Evolutionary conservation across 2,113 vertebrate species (phyloP), one percentile per base, ranked within the genome.

Genomic region (Nycticebus coucang): DNA sequence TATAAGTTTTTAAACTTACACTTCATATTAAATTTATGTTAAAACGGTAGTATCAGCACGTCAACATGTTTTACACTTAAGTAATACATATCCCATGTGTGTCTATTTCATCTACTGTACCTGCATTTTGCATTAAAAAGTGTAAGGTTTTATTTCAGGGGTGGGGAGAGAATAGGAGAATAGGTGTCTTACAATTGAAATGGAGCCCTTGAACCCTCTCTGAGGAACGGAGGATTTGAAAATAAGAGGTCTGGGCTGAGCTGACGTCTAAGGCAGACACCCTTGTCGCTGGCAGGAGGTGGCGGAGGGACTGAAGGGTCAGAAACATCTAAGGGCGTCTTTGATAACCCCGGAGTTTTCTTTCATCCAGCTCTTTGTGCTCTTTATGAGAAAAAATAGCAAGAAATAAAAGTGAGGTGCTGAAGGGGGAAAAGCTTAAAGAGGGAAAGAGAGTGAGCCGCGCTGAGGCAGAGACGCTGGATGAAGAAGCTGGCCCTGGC

Each of bases 121-220:
- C 37, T 86, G 90, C 77, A 80, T 82, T 82, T 69, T 55, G 87
- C 35, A 89, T 57, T 93, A 71, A 93, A 87, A 35, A 30, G 8
- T 68, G 0, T 60, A 84, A 26, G 5, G 21, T 62, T 83, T 77
- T 30, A 45, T 50, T 50, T 17, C 74, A 77, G 15, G 17, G 8
- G 37, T 13, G 8, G 17, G 3, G 24, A 71, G 21, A 78, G 72
- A 78, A 14, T 75, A 59, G 37, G 66, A 78, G 22, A 26, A 8
- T 26, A 53, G 55, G 7, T 55, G 8, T 57, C 14, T 28, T 7
- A 57, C 37, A 66, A 69, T 55, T 53, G 62, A 94, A 94, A 93
- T 37, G 60, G 62, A 66, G 26, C 21, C 15, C 37, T 74, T 14
- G 24, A 79, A 41, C 24, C 0, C 30, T 80, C 15, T 95, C 50